These are phyloP conservation scores for Prionailurus bengalensis DNA, from an alignment of 2,113 vertebrate species.

Conservation along the genomic window DNA sequence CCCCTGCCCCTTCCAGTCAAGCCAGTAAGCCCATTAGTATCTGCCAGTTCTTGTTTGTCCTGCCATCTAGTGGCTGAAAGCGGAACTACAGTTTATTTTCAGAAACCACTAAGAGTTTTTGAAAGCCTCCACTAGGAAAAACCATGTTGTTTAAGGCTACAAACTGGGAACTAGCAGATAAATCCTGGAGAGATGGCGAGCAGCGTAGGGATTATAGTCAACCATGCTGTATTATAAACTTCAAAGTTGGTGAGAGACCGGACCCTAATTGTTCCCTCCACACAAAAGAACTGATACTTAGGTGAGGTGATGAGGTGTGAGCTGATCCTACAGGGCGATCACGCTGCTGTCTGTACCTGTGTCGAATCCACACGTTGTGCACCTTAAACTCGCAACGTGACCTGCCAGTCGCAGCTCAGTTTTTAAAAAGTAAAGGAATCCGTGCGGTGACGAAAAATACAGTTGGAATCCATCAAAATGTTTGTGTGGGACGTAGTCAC, in stretches of 20 bases:
- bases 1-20: fast-evolving
- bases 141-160: neutral
- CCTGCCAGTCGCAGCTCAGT: neutral
- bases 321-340: neutral
- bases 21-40: fast-evolving
- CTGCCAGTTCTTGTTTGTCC: fast-evolving
- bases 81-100: neutral
- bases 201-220: neutral
- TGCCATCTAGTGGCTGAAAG: neutral
- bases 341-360: neutral
- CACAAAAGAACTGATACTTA: neutral
- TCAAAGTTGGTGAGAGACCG: neutral
- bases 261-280: neutral
- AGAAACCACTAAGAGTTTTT: neutral
- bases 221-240: neutral
- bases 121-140: neutral
- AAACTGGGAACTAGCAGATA: neutral
- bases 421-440: neutral
- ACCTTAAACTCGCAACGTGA: neutral
- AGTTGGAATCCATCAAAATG: neutral
- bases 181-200: neutral
- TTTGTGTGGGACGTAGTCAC: neutral
- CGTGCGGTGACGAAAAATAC: neutral
- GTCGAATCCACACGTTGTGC: neutral
- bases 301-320: neutral